Percentiles rank a stretch among this genome's conserved stretches.
Evolutionary conservation across 2,797 vertebrate species (phyloP).

Genomic region (Aselliscus stoliczkanus): DNA sequence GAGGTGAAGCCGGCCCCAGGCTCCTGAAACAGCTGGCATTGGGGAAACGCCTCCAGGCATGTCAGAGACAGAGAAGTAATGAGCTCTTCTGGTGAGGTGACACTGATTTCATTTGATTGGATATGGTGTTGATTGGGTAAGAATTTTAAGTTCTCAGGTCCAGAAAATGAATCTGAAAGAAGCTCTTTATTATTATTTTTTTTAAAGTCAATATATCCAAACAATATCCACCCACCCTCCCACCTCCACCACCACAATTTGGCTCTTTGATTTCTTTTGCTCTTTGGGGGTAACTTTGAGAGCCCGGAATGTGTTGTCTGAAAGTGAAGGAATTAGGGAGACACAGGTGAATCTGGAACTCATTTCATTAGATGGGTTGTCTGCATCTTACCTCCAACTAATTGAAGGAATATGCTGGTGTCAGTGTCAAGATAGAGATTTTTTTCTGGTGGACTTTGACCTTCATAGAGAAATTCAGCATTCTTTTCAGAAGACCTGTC

Average conservation of each 20-base stretch:
- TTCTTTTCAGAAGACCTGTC: neutral
- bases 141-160: neutral
- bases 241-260: too few relatives aligned
- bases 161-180: constrained; percentile 14
- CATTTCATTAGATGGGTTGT: neutral
- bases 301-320: neutral
- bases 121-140: neutral
- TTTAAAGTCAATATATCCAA: neutral
- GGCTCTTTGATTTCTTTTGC: neutral
- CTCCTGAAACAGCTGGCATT: constrained; percentile 19
- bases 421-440: neutral
- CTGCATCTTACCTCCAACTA: neutral
- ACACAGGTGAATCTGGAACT: neutral
- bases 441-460: neutral
- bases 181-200: neutral
- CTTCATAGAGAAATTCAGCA: neutral
- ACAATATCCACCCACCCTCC: neutral
- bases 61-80: neutral
- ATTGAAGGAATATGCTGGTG: neutral
- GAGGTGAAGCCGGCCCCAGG: constrained; percentile 43
- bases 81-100: neutral
- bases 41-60: constrained; percentile 27
- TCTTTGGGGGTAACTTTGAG: neutral
- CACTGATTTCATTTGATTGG: constrained; percentile 14
- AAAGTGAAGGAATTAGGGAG: neutral